Evolutionary conservation across 2,888 invertebrate genomes (phyloP).

Genomic region (Psylliodes chrysocephalus): DNA sequence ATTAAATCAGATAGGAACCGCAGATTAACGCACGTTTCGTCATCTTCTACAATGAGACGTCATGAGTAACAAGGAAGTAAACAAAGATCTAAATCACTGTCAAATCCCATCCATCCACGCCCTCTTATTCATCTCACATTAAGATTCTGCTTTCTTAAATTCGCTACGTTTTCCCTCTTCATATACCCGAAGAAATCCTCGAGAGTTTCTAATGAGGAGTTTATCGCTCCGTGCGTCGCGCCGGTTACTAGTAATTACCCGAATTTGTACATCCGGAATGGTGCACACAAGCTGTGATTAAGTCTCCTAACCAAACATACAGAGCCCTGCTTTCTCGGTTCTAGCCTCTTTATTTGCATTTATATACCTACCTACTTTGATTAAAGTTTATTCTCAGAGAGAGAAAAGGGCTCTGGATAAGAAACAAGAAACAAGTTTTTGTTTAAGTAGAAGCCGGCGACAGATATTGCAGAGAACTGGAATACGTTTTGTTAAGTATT

Average conservation of each 20-base stretch:
- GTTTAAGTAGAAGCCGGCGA: constrained; percentile 3
- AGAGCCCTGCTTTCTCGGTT: constrained; percentile 30
- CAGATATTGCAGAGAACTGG: too few species aligned
- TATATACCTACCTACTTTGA: constrained; percentile 40
- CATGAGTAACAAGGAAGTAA: constrained; percentile 3
- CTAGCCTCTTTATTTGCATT: constrained; percentile 41
- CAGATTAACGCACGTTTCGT: constrained; percentile 2
- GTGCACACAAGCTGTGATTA: constrained; percentile 51
- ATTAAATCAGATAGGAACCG: neutral
- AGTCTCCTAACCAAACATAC: constrained; percentile 47
- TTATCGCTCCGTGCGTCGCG: constrained; percentile 55
- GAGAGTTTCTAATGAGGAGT: constrained; percentile 55
- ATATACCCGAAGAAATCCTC: constrained; percentile 22
- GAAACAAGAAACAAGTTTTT: constrained; percentile 2
- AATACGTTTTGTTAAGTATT: too few species aligned
- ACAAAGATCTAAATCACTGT: constrained; percentile 11
- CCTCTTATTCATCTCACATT: constrained; percentile 3
- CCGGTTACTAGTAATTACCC: constrained; percentile 57
- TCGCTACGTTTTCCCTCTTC: constrained; percentile 8
- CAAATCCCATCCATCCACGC: neutral
- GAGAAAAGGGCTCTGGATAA: neutral
- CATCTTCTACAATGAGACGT: constrained; percentile 19
- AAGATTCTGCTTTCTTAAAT: neutral
- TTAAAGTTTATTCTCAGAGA: constrained; percentile 38
- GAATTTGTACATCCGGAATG: constrained; percentile 55